These are phyloP conservation scores for Drosophila melanocephala DNA, from an alignment of 2,888 invertebrate species.

Conservation along the genomic window DNA sequence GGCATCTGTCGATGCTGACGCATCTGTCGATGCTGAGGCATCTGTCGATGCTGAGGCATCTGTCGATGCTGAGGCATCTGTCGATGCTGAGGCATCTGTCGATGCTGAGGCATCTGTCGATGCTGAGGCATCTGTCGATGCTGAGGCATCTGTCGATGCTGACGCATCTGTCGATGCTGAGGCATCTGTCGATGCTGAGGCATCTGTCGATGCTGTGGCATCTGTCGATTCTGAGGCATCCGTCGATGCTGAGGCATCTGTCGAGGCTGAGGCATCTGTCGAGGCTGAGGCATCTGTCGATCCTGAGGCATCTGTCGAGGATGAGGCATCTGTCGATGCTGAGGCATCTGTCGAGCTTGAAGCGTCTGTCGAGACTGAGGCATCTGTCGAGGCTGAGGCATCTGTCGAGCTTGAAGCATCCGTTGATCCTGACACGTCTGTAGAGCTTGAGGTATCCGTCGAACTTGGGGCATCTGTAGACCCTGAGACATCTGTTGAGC, in stretches of 20 bases:
- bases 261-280: slow-evolving; percentile 32
- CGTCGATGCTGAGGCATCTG: slow-evolving; percentile 23
- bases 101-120: background rate
- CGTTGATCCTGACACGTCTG: background rate
- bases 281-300: slow-evolving; percentile 20
- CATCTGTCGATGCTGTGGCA: slow-evolving; percentile 24
- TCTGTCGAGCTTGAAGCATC: background rate
- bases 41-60: background rate
- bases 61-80: background rate
- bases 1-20: slow-evolving; percentile 27
- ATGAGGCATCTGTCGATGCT: background rate
- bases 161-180: slow-evolving; percentile 28
- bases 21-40: background rate
- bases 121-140: background rate
- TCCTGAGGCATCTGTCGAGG: slow-evolving; percentile 28
- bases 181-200: slow-evolving; percentile 23
- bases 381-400: slow-evolving; percentile 11
- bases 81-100: background rate
- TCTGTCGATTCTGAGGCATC: slow-evolving; percentile 28
- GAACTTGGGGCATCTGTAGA: slow-evolving; percentile 19
- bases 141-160: slow-evolving; percentile 16
- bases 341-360: background rate
- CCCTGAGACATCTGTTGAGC: slow-evolving; percentile 28
- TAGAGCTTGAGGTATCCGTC: background rate
- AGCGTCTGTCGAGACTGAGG: slow-evolving; percentile 9